Conservation (phyloP, 1,140 invertebrate species). For the Hylyphantes graminicola region DNA sequence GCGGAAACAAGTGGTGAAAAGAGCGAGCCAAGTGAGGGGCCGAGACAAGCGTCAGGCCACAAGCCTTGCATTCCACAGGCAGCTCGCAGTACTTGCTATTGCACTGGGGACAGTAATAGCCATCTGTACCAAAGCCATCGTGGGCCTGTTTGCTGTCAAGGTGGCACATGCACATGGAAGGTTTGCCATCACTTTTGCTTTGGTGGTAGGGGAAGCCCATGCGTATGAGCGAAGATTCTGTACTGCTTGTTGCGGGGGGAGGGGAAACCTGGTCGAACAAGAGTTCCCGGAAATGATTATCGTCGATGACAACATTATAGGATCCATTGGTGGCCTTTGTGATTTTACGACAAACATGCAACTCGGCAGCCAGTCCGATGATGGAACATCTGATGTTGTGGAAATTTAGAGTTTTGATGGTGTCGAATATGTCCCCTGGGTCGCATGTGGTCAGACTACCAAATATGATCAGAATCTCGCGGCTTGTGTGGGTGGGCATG, state of each 20-base stretch:
- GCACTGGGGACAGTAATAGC: constrained; percentile 97
- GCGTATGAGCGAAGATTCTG: constrained; percentile 71
- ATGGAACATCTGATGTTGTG: constrained; percentile 86
- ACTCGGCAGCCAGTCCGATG: constrained; percentile 94
- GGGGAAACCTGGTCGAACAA: constrained; percentile 81
- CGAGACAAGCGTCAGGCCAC: constrained; percentile 94
- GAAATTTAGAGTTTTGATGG: constrained; percentile 79
- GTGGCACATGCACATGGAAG: constrained; percentile 74
- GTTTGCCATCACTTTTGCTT: constrained; percentile 67
- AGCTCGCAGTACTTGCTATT: constrained; percentile 97
- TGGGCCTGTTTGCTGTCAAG: constrained; percentile 75
- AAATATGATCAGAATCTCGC: constrained; percentile 78
- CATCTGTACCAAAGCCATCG: constrained; percentile 74
- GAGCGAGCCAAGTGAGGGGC: constrained; percentile 96
- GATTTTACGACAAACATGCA: constrained; percentile 87
- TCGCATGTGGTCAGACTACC: constrained; percentile 97
- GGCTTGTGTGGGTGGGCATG: constrained; percentile 91
- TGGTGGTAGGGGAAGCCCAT: constrained; percentile 72
- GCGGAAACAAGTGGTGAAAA: constrained; percentile 96
- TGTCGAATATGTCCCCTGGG: constrained; percentile 89
- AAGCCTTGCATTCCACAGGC: constrained; percentile 94
- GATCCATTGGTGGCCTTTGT: constrained; percentile 80
- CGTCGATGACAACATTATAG: constrained; percentile 91
- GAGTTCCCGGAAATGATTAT: constrained; percentile 87
- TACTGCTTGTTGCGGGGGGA: constrained; percentile 76